Evolutionary conservation across 2,797 vertebrate species (phyloP), one percentile per base, ranked within the genome.

Genomic region (Phaenicophaeus curvirostris): DNA sequence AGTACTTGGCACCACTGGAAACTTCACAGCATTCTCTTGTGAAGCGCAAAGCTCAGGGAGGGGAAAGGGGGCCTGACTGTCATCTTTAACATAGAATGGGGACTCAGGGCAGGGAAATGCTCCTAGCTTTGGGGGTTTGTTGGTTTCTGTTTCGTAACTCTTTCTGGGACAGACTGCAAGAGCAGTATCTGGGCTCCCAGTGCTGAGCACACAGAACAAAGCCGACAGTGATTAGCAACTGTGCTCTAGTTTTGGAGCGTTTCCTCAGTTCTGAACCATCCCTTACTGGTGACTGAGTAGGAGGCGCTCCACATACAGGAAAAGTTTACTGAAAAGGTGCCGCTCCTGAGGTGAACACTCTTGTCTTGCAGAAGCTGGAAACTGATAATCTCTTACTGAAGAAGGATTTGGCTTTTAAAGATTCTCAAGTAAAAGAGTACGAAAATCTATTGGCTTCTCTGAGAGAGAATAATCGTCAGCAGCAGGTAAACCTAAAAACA

Each of bases 361-460:
- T 82, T 77, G 87, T 86, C 79, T 90, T 95, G 24, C 93, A 99
- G 99, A 98, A 98, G 85, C 97, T 99, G 94, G 99, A 99, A 98
- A 97, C 93, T 0, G 99, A 99, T 87, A 99, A 98, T 75, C 97
- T 98, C 75, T 91, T 97, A 28, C 97, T 99, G 90, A 98, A 99
- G 96, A 98, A 98, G 95, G 98, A 99, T 46, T 95, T 99, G 97
- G 97, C 97, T 92, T 99, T 99, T 95, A 99, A 99, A 96, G 98
- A 98, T 2, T 98, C 98, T 75, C 99, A 99, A 97, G 98, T 99
- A 4, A 97, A 95, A 80, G 98, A 99, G 93, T 99, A 99, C 8
- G 99, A 99, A 97, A 90, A 95, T 19, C 98, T 99, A 42, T 57
- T 99, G 97, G 98, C 98, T 78, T 97, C 98, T 5, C 97, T 99